A percentile compares a stretch with the other conserved stretches of the same genome.
phyloP scores from a whole-genome alignment of 2,797 vertebrate species.

The Enteromius fasciolatus region DNA sequence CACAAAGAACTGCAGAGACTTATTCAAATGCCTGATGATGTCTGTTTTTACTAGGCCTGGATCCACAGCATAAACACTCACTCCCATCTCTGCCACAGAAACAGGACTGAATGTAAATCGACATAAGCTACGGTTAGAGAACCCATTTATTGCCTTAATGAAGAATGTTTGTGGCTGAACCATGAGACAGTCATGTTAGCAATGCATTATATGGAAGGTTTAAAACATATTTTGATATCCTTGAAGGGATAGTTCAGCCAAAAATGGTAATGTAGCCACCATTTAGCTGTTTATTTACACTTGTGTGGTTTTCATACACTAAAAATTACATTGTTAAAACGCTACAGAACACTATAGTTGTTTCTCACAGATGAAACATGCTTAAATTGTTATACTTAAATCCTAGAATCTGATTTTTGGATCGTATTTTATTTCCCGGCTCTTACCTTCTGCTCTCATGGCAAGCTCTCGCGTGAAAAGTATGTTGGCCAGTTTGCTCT shows the following conservation, averaged over 20 bases:
- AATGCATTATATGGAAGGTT: constrained; percentile 3
- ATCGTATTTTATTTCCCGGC: neutral
- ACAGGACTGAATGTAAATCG: neutral
- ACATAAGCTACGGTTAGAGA: neutral
- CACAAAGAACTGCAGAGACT: constrained; percentile 57
- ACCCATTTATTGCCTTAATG: neutral
- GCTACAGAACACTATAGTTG: neutral
- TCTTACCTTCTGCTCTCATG: constrained; percentile 72
- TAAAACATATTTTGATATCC: neutral
- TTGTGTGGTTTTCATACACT: neutral
- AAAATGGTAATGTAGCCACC: neutral
- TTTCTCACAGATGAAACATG: neutral
- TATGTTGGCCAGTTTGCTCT: constrained; percentile 80
- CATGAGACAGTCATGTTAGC: constrained; percentile 68
- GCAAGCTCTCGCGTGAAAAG: constrained; percentile 78
- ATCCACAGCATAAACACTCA: constrained; percentile 72
- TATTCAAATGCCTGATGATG: constrained; percentile 64
- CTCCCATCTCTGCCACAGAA: constrained; percentile 66
- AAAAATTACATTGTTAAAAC: neutral
- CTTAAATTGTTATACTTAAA: too few species aligned
- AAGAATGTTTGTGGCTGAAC: constrained; percentile 59
- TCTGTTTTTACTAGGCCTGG: constrained; percentile 72
- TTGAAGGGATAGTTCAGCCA: neutral
- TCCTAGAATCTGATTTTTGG: neutral
- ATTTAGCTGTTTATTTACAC: neutral